Base-by-base conservation (phyloP, 2,888 invertebrate species). In the Dyspetes luteomarginatus region DNA sequence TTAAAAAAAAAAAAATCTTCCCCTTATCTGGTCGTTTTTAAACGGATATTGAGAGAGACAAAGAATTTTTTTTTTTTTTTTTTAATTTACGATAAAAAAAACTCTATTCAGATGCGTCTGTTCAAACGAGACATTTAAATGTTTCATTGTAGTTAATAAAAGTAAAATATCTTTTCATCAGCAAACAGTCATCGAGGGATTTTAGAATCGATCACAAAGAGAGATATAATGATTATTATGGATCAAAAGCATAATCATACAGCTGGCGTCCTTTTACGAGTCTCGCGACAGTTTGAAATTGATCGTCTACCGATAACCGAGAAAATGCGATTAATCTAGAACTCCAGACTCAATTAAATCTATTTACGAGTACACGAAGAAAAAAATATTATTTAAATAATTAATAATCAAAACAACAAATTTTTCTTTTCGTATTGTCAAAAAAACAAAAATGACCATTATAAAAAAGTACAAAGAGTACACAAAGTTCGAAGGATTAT, bases 161-260 rank as follows among this genome's bases (percentile, higher is more conserved):
- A 48, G 60, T 30, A 50, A 26, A 65, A 30, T 65, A 56, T 75
- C 19, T 50, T 12, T 45, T 48, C 41, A 76, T 62, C 52, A 69
- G 65, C 36, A 19, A 68, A 62, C 55, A 75, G 67, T 75, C 48
- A 75, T 60, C 67, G 67, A 67, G 67, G 56, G 75, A 75, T 75
- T 48, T 60, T 67, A n/a, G 48, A 60, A 50, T 67, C 58, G 67
- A 75, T 75, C 75, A 19, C 36, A 19, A n/a, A 26, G 28, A 19
- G n/a, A 55, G 62, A 77, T 56, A 77, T 12, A 30, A 22, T 26
- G 62, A 7, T 15, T 30, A 30, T 62, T 55, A 2, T 55, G 69
- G 55, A 55, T 69, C 45, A 17, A 69, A 30, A 17, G 19, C 17
- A 12, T 69, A 69, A 77, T 77, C 69, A 64, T 77, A 48, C 45